Conservation (phyloP, 1,140 invertebrate species). For the Tetramorium simillimum region DNA sequence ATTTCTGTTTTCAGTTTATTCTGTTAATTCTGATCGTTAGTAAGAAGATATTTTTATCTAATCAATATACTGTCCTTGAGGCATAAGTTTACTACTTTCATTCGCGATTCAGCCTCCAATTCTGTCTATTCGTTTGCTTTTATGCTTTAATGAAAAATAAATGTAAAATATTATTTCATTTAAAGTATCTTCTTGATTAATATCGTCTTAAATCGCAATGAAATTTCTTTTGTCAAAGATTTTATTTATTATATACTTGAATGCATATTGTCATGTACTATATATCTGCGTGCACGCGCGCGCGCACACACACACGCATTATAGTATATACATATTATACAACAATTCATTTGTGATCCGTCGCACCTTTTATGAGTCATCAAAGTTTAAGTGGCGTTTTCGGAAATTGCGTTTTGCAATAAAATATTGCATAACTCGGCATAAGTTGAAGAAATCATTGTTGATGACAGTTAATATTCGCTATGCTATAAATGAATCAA, state of each 20-base stretch:
- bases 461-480: neutral
- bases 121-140: neutral
- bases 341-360: neutral
- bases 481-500: neutral
- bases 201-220: no score
- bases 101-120: slow-evolving; percentile 14
- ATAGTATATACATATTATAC: no score
- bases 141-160: neutral
- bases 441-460: neutral
- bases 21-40: neutral
- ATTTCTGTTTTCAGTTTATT: neutral
- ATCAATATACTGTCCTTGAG: slow-evolving; percentile 24
- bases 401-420: slow-evolving; percentile 6
- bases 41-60: slow-evolving; percentile 34
- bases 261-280: no score
- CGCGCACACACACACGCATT: no score
- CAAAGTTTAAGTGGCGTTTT: neutral
- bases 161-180: neutral
- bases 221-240: no score
- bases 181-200: neutral
- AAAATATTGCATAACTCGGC: neutral
- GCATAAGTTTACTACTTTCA: neutral
- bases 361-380: neutral
- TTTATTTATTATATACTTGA: no score
- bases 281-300: no score